phyloP scores from a whole-genome alignment of 37 sponge, comb jelly and placozoan species.

The Beroe forskalii region DNA sequence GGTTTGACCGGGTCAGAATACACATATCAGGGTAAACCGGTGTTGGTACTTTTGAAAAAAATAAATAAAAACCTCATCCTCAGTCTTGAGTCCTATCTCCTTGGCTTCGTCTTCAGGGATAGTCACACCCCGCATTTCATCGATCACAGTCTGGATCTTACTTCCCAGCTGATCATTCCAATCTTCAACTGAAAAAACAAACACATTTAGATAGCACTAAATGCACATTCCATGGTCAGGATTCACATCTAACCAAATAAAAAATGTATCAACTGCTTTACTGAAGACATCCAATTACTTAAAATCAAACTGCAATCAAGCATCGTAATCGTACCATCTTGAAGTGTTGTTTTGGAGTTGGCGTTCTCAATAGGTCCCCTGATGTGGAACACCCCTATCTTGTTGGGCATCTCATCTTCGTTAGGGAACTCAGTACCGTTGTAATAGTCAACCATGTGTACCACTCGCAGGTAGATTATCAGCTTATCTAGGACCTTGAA shows the following conservation, averaged over 20 bases:
- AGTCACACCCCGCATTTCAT: slow-evolving; percentile 48
- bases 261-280: too few species aligned
- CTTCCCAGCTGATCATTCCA: slow-evolving; percentile 23
- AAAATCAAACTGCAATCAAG: too few species aligned
- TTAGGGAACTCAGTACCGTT: slow-evolving; percentile 70
- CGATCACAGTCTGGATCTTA: slow-evolving; percentile 26
- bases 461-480: slow-evolving; percentile 85
- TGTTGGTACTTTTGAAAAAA: too few species aligned
- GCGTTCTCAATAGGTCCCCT: slow-evolving; percentile 48
- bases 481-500: slow-evolving; percentile 73
- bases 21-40: too few species aligned
- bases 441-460: slow-evolving; percentile 91
- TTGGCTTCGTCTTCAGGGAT: slow-evolving; percentile 16
- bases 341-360: slow-evolving; percentile 25
- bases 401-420: slow-evolving; percentile 91
- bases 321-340: slow-evolving; percentile 43
- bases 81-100: slow-evolving; percentile 48
- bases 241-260: too few species aligned
- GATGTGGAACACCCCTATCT: slow-evolving; percentile 81
- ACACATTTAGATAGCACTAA: not conserved
- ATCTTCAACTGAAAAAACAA: slow-evolving; percentile 19
- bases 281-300: too few species aligned
- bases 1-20: too few species aligned
- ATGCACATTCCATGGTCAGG: too few species aligned
- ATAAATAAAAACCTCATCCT: slow-evolving; percentile 4